Percentiles rank a stretch among this genome's conserved stretches.
Evolutionary conservation across 2,113 vertebrate species (phyloP).

Genomic region (Chionomys nivalis): DNA sequence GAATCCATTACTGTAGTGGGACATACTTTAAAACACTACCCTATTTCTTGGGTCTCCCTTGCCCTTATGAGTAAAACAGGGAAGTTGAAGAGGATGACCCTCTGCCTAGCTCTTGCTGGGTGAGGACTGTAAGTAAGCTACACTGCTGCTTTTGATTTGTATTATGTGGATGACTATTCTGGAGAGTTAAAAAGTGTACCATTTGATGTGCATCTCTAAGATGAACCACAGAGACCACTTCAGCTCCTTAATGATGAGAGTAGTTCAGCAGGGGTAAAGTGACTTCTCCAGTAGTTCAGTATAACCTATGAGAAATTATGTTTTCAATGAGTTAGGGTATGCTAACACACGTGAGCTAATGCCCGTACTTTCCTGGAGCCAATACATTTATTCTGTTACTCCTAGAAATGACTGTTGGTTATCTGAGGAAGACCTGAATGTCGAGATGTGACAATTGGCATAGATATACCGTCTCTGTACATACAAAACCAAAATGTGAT

Average conservation of each 20-base stretch:
- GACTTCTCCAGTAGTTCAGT: background rate
- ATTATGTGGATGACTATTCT: background rate
- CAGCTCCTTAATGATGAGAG: background rate
- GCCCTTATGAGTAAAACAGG: background rate
- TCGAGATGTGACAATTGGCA: background rate
- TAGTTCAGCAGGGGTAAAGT: background rate
- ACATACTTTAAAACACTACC: background rate
- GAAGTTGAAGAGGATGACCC: background rate
- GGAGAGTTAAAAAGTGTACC: background rate
- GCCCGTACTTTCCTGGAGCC: background rate
- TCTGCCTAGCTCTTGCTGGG: background rate
- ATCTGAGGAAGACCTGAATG: background rate
- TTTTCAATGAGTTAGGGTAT: background rate
- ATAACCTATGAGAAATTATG: background rate
- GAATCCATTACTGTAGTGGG: rapidly evolving
- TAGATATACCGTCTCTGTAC: background rate
- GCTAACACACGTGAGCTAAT: background rate
- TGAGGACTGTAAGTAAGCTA: background rate
- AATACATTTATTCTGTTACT: background rate
- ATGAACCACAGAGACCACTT: background rate
- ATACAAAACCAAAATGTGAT: background rate
- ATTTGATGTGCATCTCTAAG: background rate
- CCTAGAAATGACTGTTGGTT: background rate
- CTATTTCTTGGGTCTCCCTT: background rate
- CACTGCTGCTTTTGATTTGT: background rate